A percentile compares a stretch with the other conserved stretches of the same genome.
These are phyloP conservation scores for human (Homo sapiens) DNA, from an alignment of 2,113 vertebrate genomes.

Conservation along the genomic window GRCh38 chr1:36164001-36164500, in stretches of 20 bases:
- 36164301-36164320: background rate
- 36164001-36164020: background rate
- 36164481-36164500: background rate
- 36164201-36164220: background rate
- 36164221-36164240: background rate
- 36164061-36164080: background rate
- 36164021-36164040: background rate
- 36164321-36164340: background rate
- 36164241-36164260: background rate
- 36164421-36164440: background rate
- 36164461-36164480: background rate
- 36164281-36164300: background rate
- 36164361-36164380: background rate
- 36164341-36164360: background rate
- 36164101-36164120: background rate
- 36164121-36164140: background rate
- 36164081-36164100: background rate
- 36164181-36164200: background rate
- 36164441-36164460: background rate
- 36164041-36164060: background rate
- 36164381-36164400: background rate
- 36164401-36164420: background rate
- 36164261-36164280: background rate
- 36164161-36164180: background rate
- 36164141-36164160: background rate